Conservation (phyloP, 2,113 vertebrate species). For the Sceloporus undulatus region DNA sequence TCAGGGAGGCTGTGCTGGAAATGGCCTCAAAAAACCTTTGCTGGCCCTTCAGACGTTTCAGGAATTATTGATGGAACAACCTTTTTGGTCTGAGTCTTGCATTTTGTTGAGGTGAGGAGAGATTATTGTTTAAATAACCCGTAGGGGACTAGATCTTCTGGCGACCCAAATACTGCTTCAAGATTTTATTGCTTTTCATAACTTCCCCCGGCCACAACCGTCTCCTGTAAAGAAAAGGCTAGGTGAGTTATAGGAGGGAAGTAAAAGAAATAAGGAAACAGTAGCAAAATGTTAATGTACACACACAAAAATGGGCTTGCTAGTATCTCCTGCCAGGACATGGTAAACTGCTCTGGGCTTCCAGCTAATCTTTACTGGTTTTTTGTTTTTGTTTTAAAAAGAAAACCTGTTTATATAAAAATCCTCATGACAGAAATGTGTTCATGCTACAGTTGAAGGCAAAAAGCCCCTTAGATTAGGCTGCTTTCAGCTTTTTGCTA, state of each 20-base stretch:
- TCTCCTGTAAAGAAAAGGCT: constrained; percentile 58
- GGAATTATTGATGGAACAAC: constrained; percentile 75
- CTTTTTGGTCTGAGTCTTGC: constrained; percentile 69
- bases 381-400: constrained; percentile 1
- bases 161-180: constrained; percentile 77
- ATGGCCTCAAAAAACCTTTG: constrained; percentile 34
- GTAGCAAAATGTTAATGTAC: constrained; percentile 33
- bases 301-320: rapidly evolving
- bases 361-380: constrained; percentile 15
- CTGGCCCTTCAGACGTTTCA: constrained; percentile 55
- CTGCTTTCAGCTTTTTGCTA: background rate
- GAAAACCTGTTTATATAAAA: background rate
- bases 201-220: constrained; percentile 63
- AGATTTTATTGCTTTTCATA: constrained; percentile 74
- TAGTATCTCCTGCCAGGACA: background rate
- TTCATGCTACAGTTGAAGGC: background rate
- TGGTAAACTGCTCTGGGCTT: background rate
- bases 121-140: constrained; percentile 72
- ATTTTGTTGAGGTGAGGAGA: constrained; percentile 61
- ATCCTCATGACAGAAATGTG: background rate
- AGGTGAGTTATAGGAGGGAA: constrained; percentile 52
- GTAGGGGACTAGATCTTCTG: constrained; percentile 65
- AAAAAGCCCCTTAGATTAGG: background rate
- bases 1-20: constrained; percentile 39
- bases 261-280: constrained; percentile 30